These are phyloP conservation scores for Alaudala cheleensis DNA, from an alignment of 2,113 vertebrate species.

Conservation along the genomic window DNA sequence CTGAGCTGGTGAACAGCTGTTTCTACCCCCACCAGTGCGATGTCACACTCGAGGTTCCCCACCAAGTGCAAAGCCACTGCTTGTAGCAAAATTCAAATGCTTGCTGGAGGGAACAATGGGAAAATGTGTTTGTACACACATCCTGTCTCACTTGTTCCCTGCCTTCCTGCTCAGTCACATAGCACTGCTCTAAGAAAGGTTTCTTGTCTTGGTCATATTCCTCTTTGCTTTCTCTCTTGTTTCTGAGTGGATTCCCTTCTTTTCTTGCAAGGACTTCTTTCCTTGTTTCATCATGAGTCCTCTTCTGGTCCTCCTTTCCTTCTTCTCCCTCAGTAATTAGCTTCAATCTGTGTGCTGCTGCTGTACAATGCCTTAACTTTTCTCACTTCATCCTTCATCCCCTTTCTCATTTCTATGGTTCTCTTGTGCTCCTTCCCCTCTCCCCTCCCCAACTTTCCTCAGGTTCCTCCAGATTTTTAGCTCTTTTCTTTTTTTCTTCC, in stretches of 20 bases:
- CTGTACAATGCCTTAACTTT: background rate
- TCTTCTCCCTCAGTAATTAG: background rate
- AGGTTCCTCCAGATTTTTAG: constrained; percentile 49
- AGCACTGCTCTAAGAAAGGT: background rate
- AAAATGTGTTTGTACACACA: background rate
- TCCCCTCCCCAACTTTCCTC: background rate
- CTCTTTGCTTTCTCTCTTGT: background rate
- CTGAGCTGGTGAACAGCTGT: fast-evolving
- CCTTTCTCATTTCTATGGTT: background rate
- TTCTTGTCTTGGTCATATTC: background rate
- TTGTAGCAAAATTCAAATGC: background rate
- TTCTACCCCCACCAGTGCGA: background rate
- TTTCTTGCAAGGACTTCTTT: background rate
- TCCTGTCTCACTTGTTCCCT: background rate
- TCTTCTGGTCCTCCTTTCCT: background rate
- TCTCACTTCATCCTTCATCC: background rate
- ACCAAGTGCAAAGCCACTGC: background rate
- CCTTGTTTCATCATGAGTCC: background rate
- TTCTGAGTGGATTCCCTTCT: background rate
- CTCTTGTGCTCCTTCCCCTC: background rate
- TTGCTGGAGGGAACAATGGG: background rate
- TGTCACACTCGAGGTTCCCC: background rate
- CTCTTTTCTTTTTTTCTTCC: background rate
- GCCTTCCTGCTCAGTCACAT: background rate
- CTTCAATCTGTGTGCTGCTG: background rate